phyloP scores from a whole-genome alignment of 2,888 invertebrate genomes.

The Laothoe populi region DNA sequence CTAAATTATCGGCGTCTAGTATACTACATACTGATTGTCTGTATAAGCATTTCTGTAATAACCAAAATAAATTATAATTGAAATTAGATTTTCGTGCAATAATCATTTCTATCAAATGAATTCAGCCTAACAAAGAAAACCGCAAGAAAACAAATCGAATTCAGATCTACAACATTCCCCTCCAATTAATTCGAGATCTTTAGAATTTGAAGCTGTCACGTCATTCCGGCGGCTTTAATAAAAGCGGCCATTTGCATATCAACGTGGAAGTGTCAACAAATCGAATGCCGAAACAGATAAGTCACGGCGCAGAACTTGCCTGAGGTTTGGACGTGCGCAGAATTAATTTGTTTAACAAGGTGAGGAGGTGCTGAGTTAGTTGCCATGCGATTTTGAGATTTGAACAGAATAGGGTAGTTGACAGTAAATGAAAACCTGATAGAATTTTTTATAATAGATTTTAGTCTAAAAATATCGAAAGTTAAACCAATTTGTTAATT shows the following conservation, averaged over 20 bases:
- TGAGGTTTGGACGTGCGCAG: not conserved
- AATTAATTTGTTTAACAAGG: not conserved
- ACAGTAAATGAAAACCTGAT: too few species aligned
- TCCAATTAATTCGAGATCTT: not conserved
- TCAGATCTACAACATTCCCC: not conserved
- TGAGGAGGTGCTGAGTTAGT: not conserved
- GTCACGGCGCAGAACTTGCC: slow-evolving; percentile 17
- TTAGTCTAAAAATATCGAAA: too few species aligned
- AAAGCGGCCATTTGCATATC: slow-evolving; percentile 14
- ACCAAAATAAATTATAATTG: too few species aligned
- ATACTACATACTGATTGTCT: too few species aligned
- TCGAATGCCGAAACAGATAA: slow-evolving; percentile 21
- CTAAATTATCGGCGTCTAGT: too few species aligned
- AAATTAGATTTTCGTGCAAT: too few species aligned
- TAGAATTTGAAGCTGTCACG: not conserved
- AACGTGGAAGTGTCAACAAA: not conserved
- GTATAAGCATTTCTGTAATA: too few species aligned
- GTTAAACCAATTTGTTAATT: too few species aligned
- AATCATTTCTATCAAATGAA: too few species aligned
- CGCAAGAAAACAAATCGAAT: not conserved
- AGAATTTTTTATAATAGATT: too few species aligned
- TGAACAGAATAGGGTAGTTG: too few species aligned
- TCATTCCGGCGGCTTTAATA: not conserved
- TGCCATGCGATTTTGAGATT: not conserved
- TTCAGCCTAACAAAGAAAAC: not conserved